Base-by-base conservation (phyloP, 1,140 invertebrate genomes). In the Trichoplusia ni region DNA sequence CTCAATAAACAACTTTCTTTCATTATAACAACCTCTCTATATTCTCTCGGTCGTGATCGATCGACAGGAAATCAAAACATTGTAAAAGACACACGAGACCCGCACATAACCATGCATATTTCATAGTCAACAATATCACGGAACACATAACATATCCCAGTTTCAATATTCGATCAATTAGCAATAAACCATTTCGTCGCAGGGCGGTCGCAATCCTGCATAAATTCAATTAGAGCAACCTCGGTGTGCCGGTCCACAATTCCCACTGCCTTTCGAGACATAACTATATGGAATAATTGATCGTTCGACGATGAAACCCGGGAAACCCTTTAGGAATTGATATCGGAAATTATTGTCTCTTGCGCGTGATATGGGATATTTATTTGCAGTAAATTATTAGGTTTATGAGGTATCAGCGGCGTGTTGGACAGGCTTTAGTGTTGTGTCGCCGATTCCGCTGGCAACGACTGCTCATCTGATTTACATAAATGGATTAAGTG, bases 261-360 rank as follows among this genome's bases (percentile, higher is more conserved):
- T 69, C 67, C 67, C 67, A 69, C 14, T 69, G 66, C 66, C 51
- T 64, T 64, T 42, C 38, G 35, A 49, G 64, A 73, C 75, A 74
- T 71, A 79, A 80, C 59, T 78, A 74, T 81, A 79, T 82, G 69
- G 78, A 82, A 81, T 82, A 81, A 84, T 81, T 84, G 75, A 84
- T 80, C 67, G 65, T 21, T 46, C 25, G 38, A 60, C 62, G 53
- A 47, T 60, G 42, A 60, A 47, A 33, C 56, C 42, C 40, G 29
- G 40, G 56, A 38, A 64, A 61, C 61, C 69, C 65, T 68, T 68
- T 68, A 54, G 44, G 53, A 61, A 64, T 64, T 63, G 35, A 64
- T 64, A 62, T 56, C 49, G 38, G 47, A 64, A 64, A 64, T 64
- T 54, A 64, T 56, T 64, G 51, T 49, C 47, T 54, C 29, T 40